Conservation (phyloP, 2,113 vertebrate genomes). For the Myanophis thanlyinensis region DNA sequence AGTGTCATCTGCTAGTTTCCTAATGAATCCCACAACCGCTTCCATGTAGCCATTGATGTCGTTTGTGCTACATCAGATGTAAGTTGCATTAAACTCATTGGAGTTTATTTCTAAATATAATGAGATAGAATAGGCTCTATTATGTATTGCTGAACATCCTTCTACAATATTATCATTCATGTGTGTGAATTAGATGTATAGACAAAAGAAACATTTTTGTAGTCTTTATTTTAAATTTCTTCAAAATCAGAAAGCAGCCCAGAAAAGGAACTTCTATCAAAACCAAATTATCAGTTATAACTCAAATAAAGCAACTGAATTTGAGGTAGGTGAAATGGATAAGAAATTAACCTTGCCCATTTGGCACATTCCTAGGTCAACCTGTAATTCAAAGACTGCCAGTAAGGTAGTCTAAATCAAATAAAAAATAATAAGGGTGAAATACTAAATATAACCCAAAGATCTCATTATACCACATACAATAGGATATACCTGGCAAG, state of each 20-base stretch:
- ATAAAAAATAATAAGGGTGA: neutral
- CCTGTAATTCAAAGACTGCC: neutral
- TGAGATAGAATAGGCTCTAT: neutral
- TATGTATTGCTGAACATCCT: neutral
- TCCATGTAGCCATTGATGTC: no score
- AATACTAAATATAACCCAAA: neutral
- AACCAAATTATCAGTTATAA: neutral
- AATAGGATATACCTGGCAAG: neutral
- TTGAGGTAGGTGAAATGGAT: neutral
- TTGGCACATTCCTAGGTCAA: neutral
- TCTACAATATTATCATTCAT: neutral
- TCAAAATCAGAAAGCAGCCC: neutral
- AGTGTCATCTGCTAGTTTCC: no score
- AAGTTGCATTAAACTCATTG: neutral
- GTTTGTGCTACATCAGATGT: no score
- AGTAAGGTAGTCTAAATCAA: neutral
- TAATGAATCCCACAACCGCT: no score
- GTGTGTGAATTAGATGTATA: neutral
- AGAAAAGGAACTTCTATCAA: neutral
- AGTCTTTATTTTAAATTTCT: neutral
- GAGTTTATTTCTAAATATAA: neutral
- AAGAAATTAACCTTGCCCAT: neutral
- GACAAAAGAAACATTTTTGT: neutral
- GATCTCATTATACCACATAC: neutral
- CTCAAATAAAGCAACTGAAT: neutral